Evolutionary conservation across 2,888 invertebrate genomes (phyloP), one percentile per base, ranked within the genome.

Genomic region (Ormyrus pomaceus): DNA sequence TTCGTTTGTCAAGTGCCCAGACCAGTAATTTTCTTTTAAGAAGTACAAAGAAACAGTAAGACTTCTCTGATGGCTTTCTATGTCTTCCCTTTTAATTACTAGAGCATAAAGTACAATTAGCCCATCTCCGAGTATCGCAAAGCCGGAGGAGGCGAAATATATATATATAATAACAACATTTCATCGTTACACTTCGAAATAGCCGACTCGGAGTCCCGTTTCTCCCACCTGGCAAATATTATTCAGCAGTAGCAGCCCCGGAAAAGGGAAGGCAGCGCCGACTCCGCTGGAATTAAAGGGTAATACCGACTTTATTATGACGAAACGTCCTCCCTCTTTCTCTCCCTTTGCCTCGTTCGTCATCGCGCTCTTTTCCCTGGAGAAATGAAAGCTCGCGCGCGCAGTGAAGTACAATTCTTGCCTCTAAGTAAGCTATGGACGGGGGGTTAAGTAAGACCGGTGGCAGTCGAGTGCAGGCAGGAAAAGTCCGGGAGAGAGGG

Each of bases 361-460:
- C 46, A 5, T 56, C 64, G 7, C 11, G 10, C 53, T 62, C 65
- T 34, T 48, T 19, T 45, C 46, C 13, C 55, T n/a, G 11, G 34
- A 34, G 34, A 4, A 34, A 34, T 34, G 34, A 34, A 34, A 34
- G 34, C 34, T 34, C 66, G 72, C 68, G 50, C 66, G 48, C 78
- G 48, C 78, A 82, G 80, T 81, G 85, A 85, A 84, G 85, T 85
- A 85, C 84, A 85, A 85, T 86, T 85, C 82, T 76, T 45, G 45
- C 9, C 34, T n/a, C 80, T 85, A 86, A 87, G 85, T 86, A 86
- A 87, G 84, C 86, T 86, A 85, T 81, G 77, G 82, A 75, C 51
- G 53, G 45, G 55, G 55, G 69, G 56, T 6, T 65, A 74, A 80
- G 79, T 72, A 65, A 79, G 70, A 81, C 8, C 75, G 64, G 70